phyloP scores from a whole-genome alignment of 2,113 vertebrate genomes.

The Orcinus orca region DNA sequence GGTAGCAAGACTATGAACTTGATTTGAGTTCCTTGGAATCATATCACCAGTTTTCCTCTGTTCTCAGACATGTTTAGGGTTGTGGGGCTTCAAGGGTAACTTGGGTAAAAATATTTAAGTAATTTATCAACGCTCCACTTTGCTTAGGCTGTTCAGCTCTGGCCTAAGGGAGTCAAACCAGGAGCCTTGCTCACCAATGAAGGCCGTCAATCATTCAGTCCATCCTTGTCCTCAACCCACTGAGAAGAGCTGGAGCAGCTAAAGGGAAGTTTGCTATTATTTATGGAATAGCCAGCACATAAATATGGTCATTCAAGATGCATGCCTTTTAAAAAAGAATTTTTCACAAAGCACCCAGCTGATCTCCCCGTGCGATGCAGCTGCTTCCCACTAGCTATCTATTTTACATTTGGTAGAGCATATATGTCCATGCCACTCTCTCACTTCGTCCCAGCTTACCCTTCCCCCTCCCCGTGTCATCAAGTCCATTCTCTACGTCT shows the following conservation, averaged over 20 bases:
- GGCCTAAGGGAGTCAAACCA: background rate
- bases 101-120: conserved; percentile 48
- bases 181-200: background rate
- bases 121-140: conserved; percentile 45
- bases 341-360: too few species aligned
- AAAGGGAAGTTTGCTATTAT: background rate
- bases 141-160: background rate
- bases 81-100: conserved; percentile 1
- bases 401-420: too few species aligned
- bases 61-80: conserved; percentile 22
- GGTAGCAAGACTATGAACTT: background rate
- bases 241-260: background rate
- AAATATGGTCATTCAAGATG: conserved; percentile 33
- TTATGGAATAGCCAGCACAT: background rate
- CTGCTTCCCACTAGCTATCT: too few species aligned
- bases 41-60: background rate
- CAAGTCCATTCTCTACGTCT: too few species aligned
- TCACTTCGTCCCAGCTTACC: too few species aligned
- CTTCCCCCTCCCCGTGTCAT: too few species aligned
- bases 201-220: conserved; percentile 55
- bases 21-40: background rate
- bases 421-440: too few species aligned
- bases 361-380: too few species aligned
- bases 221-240: background rate
- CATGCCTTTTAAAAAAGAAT: conserved; percentile 44